A percentile compares a stretch with the other conserved stretches of the same genome.
These are phyloP conservation scores for Ptychodera flava DNA, from an alignment of 35 echinoderm and acorn worm species.

Conservation along the genomic window DNA sequence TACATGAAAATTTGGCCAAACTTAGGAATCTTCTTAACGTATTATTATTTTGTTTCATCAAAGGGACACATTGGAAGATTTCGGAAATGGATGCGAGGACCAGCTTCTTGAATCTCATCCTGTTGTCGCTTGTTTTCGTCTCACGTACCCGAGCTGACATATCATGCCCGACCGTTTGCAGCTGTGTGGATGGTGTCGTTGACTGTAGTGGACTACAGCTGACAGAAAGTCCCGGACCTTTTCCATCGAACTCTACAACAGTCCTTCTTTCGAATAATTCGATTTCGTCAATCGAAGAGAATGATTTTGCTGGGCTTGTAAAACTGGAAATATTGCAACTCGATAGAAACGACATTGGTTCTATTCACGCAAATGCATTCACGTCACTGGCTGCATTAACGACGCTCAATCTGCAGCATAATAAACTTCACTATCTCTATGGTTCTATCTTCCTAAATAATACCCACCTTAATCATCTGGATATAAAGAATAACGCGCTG, in stretches of 20 bases:
- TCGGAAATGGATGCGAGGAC: too few species aligned
- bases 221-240: neutral
- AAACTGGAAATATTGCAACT: neutral
- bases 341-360: neutral
- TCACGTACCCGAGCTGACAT: too few species aligned
- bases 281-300: neutral
- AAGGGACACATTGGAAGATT: too few species aligned
- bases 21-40: too few species aligned
- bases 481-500: neutral
- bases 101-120: too few species aligned
- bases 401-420: neutral
- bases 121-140: too few species aligned
- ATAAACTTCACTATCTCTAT: neutral
- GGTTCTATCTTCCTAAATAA: neutral
- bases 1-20: too few species aligned
- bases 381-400: neutral
- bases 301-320: neutral
- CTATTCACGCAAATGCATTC: neutral
- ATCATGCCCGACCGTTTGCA: neutral
- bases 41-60: neutral
- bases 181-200: neutral
- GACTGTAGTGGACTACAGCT: neutral
- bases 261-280: neutral
- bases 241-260: neutral
- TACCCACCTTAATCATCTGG: neutral